Evolutionary conservation across 2,113 vertebrate genomes (phyloP).

Genomic region (Ciconia boyciana): DNA sequence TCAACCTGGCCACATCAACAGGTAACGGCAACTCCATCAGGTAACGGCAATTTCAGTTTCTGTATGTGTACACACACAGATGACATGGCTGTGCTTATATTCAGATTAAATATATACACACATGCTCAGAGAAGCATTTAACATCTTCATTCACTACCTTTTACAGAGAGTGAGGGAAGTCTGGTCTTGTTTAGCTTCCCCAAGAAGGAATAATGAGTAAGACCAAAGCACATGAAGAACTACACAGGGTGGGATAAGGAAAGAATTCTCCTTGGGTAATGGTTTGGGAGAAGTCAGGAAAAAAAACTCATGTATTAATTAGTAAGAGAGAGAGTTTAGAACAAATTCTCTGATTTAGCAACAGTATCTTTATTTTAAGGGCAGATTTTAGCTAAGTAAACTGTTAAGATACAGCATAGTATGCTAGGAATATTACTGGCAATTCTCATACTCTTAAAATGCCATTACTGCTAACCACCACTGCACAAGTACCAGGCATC

Average conservation of each 20-base stretch:
- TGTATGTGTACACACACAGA: not conserved
- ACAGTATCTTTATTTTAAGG: not conserved
- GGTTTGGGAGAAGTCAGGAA: not conserved
- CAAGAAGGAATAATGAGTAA: accelerated
- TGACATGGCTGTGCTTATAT: not conserved
- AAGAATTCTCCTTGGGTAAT: not conserved
- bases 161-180: not conserved
- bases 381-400: not conserved
- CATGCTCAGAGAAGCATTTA: not conserved
- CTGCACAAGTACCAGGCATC: not conserved
- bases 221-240: not conserved
- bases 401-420: not conserved
- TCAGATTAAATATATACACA: not conserved
- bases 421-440: not conserved
- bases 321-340: not conserved
- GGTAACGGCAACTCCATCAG: not conserved
- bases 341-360: not conserved
- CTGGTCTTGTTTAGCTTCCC: not conserved
- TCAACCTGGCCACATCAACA: not conserved
- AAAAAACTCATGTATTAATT: not conserved
- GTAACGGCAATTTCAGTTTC: not conserved
- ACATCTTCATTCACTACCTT: not conserved
- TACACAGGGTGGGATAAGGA: not conserved
- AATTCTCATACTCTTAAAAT: not conserved
- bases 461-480: not conserved